Conservation (phyloP, 2,113 vertebrate species). For the Enhydra lutris region DNA sequence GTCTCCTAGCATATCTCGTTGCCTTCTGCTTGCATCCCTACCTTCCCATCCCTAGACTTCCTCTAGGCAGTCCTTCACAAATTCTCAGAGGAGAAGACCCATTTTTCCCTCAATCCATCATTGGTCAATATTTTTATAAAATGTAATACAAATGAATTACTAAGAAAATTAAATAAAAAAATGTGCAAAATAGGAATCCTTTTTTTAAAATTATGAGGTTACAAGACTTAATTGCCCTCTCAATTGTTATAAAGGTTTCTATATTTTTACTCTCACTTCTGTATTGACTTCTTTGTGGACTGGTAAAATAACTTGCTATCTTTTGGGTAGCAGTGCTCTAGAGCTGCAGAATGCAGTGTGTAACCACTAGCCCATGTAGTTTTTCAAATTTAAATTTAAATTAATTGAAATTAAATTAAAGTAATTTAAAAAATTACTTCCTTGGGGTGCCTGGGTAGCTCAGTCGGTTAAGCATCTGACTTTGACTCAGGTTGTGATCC, state of each 20-base stretch:
- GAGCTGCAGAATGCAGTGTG: not conserved
- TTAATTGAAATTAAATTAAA: not conserved
- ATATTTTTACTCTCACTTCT: not conserved
- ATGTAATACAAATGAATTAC: not conserved
- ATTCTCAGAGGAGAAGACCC: not conserved
- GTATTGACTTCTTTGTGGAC: not conserved
- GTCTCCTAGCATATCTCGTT: not conserved
- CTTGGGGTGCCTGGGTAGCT: not conserved
- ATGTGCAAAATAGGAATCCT: not conserved
- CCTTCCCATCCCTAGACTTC: too few species aligned
- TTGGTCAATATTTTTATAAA: not conserved
- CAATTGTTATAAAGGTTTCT: not conserved
- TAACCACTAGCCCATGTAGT: not conserved
- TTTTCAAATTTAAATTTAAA: not conserved
- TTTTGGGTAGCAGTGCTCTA: not conserved
- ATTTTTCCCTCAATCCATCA: not conserved
- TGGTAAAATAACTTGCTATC: not conserved
- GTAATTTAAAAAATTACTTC: not conserved
- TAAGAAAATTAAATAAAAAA: not conserved
- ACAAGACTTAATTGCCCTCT: not conserved
- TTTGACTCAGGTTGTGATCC: not conserved
- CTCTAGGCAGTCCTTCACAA: not conserved
- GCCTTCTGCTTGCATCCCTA: not conserved
- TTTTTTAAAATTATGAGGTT: not conserved
- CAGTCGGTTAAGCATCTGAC: not conserved